phyloP scores from a whole-genome alignment of 2,888 invertebrate species.

The Thymelicus acteon region DNA sequence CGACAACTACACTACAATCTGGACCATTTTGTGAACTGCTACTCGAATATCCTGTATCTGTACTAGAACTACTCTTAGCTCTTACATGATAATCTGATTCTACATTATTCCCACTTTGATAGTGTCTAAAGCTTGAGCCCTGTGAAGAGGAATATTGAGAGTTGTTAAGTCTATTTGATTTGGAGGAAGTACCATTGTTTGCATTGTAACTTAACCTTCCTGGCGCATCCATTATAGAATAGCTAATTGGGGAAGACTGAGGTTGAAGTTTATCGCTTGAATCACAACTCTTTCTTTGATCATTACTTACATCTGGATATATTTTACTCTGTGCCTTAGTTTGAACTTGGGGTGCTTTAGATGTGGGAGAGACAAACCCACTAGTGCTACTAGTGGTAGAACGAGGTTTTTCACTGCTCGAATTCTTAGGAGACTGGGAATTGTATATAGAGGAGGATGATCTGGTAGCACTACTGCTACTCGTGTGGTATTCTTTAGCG shows the following conservation, averaged over 20 bases:
- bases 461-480: slow-evolving; percentile 75
- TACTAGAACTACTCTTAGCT: slow-evolving; percentile 86
- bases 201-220: slow-evolving; percentile 86
- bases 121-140: slow-evolving; percentile 85
- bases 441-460: slow-evolving; percentile 75
- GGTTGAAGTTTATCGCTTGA: slow-evolving; percentile 80
- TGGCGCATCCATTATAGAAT: slow-evolving; percentile 89
- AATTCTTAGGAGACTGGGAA: slow-evolving; percentile 72
- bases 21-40: slow-evolving; percentile 87
- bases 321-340: slow-evolving; percentile 92
- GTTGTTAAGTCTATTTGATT: slow-evolving; percentile 75
- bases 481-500: slow-evolving; percentile 87
- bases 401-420: slow-evolving; percentile 69
- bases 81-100: slow-evolving; percentile 86
- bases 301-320: slow-evolving; percentile 87
- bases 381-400: slow-evolving; percentile 66
- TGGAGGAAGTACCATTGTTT: slow-evolving; percentile 79
- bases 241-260: slow-evolving; percentile 90
- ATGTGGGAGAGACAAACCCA: slow-evolving; percentile 83
- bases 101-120: slow-evolving; percentile 85
- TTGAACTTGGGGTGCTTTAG: slow-evolving; percentile 85
- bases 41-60: slow-evolving; percentile 86
- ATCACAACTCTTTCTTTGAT: slow-evolving; percentile 83
- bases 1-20: slow-evolving; percentile 87
- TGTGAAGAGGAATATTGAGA: slow-evolving; percentile 83